Evolutionary conservation across 2,888 invertebrate species (phyloP).

Genomic region (Temnothorax unifasciatus): DNA sequence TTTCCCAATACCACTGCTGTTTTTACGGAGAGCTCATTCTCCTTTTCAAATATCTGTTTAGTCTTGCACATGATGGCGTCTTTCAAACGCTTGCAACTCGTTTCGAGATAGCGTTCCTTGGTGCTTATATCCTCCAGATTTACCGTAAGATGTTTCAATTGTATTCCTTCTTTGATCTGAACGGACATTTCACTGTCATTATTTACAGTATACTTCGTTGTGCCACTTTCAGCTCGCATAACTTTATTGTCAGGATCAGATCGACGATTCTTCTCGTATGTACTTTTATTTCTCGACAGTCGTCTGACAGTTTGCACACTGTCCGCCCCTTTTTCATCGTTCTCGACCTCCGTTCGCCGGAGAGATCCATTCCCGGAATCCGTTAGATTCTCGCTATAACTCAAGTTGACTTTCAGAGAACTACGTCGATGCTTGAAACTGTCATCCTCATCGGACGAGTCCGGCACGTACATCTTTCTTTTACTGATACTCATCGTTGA

Average conservation of each 20-base stretch:
- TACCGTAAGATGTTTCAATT: constrained; percentile 39
- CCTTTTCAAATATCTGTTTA: constrained; percentile 74
- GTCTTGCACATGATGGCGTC: constrained; percentile 79
- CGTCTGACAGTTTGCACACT: neutral
- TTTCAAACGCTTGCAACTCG: constrained; percentile 74
- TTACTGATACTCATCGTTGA: constrained; percentile 56
- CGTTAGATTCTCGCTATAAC: constrained; percentile 74
- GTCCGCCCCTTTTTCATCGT: neutral
- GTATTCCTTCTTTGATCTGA: neutral
- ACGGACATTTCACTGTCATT: neutral
- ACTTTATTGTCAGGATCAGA: neutral
- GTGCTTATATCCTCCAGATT: constrained; percentile 59
- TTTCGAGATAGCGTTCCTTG: constrained; percentile 70
- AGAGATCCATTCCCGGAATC: constrained; percentile 74
- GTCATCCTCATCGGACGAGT: constrained; percentile 15
- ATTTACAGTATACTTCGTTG: neutral
- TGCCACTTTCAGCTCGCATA: neutral
- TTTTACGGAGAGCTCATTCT: constrained; percentile 72
- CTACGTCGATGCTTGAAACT: constrained; percentile 69
- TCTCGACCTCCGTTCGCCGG: constrained; percentile 45
- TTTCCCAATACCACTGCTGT: constrained; percentile 65
- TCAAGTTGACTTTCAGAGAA: constrained; percentile 81
- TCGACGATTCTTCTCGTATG: neutral
- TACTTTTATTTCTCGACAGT: neutral
- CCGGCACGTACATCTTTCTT: constrained; percentile 1